Evolutionary conservation across 1,140 invertebrate species (phyloP), one percentile per base, ranked within the genome.

Genomic region (Rhyacophila brunnea): DNA sequence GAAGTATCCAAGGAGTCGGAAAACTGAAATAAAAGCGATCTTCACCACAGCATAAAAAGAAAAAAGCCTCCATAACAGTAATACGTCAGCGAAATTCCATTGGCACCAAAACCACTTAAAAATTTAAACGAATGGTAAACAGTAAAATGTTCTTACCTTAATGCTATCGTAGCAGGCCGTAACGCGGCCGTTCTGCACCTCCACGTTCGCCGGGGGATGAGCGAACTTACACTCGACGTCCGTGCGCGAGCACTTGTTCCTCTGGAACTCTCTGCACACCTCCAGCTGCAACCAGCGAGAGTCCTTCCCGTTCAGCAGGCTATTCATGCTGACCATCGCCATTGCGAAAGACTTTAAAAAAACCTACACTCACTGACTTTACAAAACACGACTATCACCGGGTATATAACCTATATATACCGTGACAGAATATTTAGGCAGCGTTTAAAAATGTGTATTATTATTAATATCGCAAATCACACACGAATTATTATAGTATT

Each of bases 111-210:
- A n/a, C n/a, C n/a, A n/a, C n/a, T n/a, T n/a, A n/a, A n/a, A n/a
- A n/a, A n/a, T n/a, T n/a, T n/a, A n/a, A n/a, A n/a, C n/a, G n/a
- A n/a, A n/a, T n/a, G n/a, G n/a, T n/a, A n/a, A n/a, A n/a, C n/a
- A n/a, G n/a, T 28, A 28, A 28, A 28, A 28, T 5, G 3, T 28
- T 28, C 87, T 85, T 84, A 99, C 98, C 95, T 99, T 99, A 80
- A 99, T 99, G 79, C 95, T 98, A 84, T 99, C 98, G 86, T 99
- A 99, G 85, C 98, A 99, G 67, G 98, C 97, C 64, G 96, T 99
- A 69, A 99, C 98, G 71, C 96, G 87, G 77, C 98, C 98, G 82
- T 99, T 99, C 83, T 99, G 96, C 68, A 99, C 95, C 83, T 99
- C 98, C 68, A 99, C 96, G 81, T 98, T 97, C 67, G 95, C 87